Base-by-base conservation (phyloP, 2,888 invertebrate species). In the Chrysotoxum bicinctum region DNA sequence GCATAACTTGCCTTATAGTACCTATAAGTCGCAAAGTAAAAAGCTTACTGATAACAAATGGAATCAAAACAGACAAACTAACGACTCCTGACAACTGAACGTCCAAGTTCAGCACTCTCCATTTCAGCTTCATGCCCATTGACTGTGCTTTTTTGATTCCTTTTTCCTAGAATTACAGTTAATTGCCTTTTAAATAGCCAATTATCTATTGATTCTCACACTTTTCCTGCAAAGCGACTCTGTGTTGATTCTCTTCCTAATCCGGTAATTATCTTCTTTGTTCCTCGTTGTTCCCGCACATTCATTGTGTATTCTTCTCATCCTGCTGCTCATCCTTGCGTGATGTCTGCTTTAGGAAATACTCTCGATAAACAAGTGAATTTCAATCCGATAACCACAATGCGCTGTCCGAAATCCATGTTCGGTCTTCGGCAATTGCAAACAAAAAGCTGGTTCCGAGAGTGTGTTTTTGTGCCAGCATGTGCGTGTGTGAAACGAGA, bases 161-260 rank as follows among this genome's bases (percentile, higher is more conserved):
- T n/a, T 5, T 8, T 54, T 54, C 52, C 21, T 14, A 9, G 30
- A 74, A 56, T 54, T 32, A 64, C 74, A 64, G 56, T 74, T 74
- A 74, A 74, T 74, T 74, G 74, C 54, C 54, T 23, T 74, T 74
- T 74, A 74, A 74, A 64, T 62, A 64, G 64, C 43, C 64, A 64
- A 74, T 74, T 74, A 54, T 74, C 74, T 62, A 74, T 66, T 54
- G 74, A 64, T 74, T 74, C 74, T 74, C 43, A 56, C 74, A 74
- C 64, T 74, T 74, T 64, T 37, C 9, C 52, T 16, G 10, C 35
- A 19, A n/a, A 32, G 32, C 12, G 2, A 26, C 4, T 16, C 37
- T 40, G 62, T 74, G 64, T 66, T 66, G 60, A 58, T 58, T 60
- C 60, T 37, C 58, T 48, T 45, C 60, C 48, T 72, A 72, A 72